phyloP scores from a whole-genome alignment of 23 tunicate species.

The Corella eumyota region DNA sequence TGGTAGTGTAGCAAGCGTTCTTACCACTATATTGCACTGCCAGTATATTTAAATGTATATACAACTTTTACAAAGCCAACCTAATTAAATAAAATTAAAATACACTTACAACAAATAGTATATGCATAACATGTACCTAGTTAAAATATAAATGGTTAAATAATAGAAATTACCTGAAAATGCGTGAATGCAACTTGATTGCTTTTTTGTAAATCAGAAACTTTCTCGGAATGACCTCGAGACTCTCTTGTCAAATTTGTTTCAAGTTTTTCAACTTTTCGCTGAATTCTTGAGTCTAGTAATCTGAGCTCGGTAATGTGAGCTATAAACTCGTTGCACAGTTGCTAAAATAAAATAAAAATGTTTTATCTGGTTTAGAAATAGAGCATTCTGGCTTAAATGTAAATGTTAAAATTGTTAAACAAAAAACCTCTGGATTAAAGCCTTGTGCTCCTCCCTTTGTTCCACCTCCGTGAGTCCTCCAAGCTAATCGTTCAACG shows the following conservation, averaged over 20 bases:
- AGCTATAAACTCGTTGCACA: constrained; percentile 81
- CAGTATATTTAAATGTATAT: too few relatives aligned
- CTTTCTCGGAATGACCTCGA: constrained; percentile 59
- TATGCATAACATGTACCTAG: too few relatives aligned
- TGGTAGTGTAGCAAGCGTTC: too few relatives aligned
- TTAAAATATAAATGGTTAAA: too few relatives aligned
- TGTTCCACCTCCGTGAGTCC: constrained; percentile 93
- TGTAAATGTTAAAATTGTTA: too few relatives aligned
- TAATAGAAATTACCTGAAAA: constrained; percentile 93
- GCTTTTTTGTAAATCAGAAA: constrained; percentile 72
- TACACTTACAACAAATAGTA: too few relatives aligned
- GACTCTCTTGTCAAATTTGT: constrained; percentile 60
- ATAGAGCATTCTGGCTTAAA: too few relatives aligned
- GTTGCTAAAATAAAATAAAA: constrained; percentile 33
- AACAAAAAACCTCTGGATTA: constrained; percentile 47
- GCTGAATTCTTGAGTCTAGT: constrained; percentile 72
- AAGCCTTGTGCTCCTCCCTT: constrained; percentile 87
- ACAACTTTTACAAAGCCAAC: too few relatives aligned
- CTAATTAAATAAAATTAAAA: too few relatives aligned
- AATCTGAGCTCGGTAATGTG: constrained; percentile 75
- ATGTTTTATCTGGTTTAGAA: too few relatives aligned
- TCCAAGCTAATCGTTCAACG: constrained; percentile 90
- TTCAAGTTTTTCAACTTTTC: constrained; percentile 85
- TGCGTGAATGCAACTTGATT: constrained; percentile 86
- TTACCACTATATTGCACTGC: too few relatives aligned